These are phyloP conservation scores for Paragorgia papillata DNA, from an alignment of 92 coral and sea anemone species.

Conservation along the genomic window DNA sequence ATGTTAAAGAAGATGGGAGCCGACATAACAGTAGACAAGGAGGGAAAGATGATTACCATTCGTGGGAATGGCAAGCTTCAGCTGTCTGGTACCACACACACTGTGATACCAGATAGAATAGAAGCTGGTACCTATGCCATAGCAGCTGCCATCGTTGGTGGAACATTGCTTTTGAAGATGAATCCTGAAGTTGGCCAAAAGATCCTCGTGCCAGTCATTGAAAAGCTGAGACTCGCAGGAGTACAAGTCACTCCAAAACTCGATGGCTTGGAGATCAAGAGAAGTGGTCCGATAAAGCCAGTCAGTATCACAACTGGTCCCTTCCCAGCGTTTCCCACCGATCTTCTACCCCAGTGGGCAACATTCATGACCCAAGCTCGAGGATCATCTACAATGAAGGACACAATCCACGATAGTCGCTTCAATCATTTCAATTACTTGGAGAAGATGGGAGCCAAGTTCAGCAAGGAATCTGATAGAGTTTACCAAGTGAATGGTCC, in stretches of 20 bases:
- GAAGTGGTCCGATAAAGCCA: constrained; percentile 2
- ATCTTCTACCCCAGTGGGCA: constrained; percentile 62
- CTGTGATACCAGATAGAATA: constrained; percentile 46
- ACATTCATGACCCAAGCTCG: constrained; percentile 56
- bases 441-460: constrained; percentile 52
- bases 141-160: constrained; percentile 57
- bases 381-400: constrained; percentile 47
- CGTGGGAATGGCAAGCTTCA: not conserved
- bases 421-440: constrained; percentile 53
- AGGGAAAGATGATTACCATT: constrained; percentile 19
- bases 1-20: constrained; percentile 57
- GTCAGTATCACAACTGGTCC: constrained; percentile 49
- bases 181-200: constrained; percentile 7
- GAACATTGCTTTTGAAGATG: constrained; percentile 38
- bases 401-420: constrained; percentile 54
- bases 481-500: constrained; percentile 32
- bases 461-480: not conserved
- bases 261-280: constrained; percentile 32
- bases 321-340: constrained; percentile 63
- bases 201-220: constrained; percentile 31
- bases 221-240: constrained; percentile 48
- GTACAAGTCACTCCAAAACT: constrained; percentile 18
- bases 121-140: constrained; percentile 58
- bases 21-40: constrained; percentile 4
- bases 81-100: constrained; percentile 44